Percentiles rank a stretch among this genome's conserved stretches.
These are phyloP conservation scores for Xiphophorus hellerii DNA, from an alignment of 2,113 vertebrate genomes.

Conservation along the genomic window DNA sequence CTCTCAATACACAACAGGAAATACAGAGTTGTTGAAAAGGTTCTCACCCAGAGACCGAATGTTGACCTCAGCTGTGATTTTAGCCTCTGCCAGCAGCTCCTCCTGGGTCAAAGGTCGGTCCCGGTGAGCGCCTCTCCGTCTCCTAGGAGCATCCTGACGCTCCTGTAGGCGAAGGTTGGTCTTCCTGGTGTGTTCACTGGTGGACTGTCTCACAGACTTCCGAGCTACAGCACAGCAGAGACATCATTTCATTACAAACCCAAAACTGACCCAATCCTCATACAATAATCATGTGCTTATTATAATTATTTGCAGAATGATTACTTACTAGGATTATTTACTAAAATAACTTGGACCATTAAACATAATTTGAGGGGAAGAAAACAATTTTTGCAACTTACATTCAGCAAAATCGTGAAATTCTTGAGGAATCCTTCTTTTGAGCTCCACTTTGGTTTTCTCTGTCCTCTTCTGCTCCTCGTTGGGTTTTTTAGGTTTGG, in stretches of 20 bases:
- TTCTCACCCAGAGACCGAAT: conserved; percentile 89
- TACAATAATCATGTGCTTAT: too few species aligned
- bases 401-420: conserved; percentile 87
- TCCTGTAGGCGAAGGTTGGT: conserved; percentile 93
- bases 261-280: not conserved
- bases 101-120: conserved; percentile 92
- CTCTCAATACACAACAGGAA: not conserved
- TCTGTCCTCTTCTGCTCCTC: conserved; percentile 79
- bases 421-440: conserved; percentile 81
- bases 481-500: conserved; percentile 84
- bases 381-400: conserved; percentile 66
- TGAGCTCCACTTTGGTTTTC: conserved; percentile 82
- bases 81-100: conserved; percentile 93
- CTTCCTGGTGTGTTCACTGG: conserved; percentile 93
- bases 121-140: conserved; percentile 87
- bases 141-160: conserved; percentile 90
- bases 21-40: too few species aligned
- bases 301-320: too few species aligned
- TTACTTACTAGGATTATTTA: not conserved
- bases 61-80: conserved; percentile 93
- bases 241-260: not conserved
- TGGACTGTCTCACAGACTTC: conserved; percentile 94
- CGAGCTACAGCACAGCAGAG: conserved; percentile 76
- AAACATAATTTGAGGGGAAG: not conserved
- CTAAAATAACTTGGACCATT: not conserved